These are phyloP conservation scores for Nipponacmea schrenckii DNA, from an alignment of 2,888 invertebrate species.

Conservation along the genomic window DNA sequence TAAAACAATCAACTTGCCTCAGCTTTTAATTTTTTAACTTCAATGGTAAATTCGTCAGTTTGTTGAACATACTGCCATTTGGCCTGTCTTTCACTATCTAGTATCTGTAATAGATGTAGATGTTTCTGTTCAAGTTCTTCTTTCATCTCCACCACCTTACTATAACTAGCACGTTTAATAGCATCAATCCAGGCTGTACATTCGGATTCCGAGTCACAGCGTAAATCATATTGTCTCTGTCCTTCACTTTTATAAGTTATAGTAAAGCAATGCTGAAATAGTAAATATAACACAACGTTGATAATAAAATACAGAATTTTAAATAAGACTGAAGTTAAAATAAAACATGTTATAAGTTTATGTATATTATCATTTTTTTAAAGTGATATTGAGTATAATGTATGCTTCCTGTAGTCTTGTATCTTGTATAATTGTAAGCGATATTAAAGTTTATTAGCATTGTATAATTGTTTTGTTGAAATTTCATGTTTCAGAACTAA, in stretches of 20 bases:
- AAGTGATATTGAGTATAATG: too few species aligned
- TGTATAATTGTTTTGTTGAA: too few species aligned
- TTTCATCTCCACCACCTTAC: constrained; percentile 86
- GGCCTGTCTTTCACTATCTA: constrained; percentile 90
- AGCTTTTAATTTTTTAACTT: constrained; percentile 87
- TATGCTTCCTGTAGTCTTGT: too few species aligned
- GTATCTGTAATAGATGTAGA: constrained; percentile 83
- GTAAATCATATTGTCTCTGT: constrained; percentile 86
- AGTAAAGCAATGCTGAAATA: constrained; percentile 85
- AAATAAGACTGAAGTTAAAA: too few species aligned
- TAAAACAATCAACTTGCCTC: constrained; percentile 74
- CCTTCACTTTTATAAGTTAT: constrained; percentile 85
- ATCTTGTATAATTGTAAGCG: too few species aligned
- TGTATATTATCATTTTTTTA: too few species aligned
- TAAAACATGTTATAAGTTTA: too few species aligned
- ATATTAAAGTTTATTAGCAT: too few species aligned
- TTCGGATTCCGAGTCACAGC: constrained; percentile 85
- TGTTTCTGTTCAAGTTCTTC: constrained; percentile 93
- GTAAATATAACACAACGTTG: constrained; percentile 17
- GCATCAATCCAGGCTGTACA: constrained; percentile 92
- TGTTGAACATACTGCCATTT: constrained; percentile 94
- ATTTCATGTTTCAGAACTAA: too few species aligned
- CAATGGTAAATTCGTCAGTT: constrained; percentile 87
- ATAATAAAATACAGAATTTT: too few species aligned
- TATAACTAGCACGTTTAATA: constrained; percentile 88